phyloP scores from a whole-genome alignment of 2,113 vertebrate genomes.

The Brachypodius melanocephalos region DNA sequence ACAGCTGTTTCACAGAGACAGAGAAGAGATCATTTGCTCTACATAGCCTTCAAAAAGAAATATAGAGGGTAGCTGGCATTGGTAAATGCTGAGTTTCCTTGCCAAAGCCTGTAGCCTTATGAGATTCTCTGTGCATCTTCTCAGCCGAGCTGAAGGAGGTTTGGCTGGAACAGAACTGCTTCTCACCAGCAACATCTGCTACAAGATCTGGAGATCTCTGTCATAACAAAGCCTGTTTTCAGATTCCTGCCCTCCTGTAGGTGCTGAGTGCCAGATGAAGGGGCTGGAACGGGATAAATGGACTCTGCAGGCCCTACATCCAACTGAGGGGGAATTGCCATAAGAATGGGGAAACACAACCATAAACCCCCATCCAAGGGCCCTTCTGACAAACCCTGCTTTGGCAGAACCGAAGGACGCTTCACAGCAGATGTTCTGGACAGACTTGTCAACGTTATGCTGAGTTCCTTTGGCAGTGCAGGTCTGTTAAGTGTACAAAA shows the following conservation, averaged over 20 bases:
- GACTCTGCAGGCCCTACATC: background rate
- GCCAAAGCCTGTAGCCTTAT: constrained; percentile 55
- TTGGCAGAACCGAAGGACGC: background rate
- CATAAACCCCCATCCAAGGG: background rate
- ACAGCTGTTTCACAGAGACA: constrained; percentile 54
- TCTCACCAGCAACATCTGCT: constrained; percentile 64
- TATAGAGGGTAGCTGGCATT: constrained; percentile 37
- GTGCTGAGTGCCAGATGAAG: constrained; percentile 35
- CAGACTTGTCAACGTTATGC: background rate
- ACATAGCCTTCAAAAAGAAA: constrained; percentile 51
- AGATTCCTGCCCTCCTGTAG: constrained; percentile 47
- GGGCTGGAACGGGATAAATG: constrained; percentile 39
- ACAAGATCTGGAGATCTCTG: constrained; percentile 51
- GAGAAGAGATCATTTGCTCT: constrained; percentile 50
- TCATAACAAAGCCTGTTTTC: constrained; percentile 59
- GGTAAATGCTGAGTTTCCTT: constrained; percentile 27
- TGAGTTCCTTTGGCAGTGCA: background rate
- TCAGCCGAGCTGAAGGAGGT: constrained; percentile 27
- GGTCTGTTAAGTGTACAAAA: background rate
- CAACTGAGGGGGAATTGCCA: background rate
- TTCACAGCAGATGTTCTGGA: constrained; percentile 25
- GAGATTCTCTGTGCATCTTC: constrained; percentile 37
- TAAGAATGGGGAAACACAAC: background rate
- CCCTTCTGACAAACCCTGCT: background rate
- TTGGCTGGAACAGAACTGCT: constrained; percentile 55